Conservation (phyloP, 2,113 vertebrate genomes). For the Opisthocomus hoazin region DNA sequence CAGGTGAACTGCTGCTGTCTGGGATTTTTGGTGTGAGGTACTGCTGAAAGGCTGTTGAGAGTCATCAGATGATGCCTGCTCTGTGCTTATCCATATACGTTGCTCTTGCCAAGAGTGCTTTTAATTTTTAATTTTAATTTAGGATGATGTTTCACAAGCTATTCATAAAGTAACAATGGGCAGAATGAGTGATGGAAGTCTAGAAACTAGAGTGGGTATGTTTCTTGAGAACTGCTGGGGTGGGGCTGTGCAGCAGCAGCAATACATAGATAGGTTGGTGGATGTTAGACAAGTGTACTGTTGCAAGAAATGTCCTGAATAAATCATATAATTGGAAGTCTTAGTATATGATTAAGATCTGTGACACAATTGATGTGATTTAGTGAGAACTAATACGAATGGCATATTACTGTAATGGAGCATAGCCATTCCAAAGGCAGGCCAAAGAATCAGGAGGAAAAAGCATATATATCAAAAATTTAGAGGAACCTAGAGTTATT, state of each 20-base stretch:
- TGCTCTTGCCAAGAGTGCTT: not conserved
- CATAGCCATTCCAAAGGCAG: not conserved
- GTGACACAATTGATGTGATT: not conserved
- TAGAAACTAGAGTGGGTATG: not conserved
- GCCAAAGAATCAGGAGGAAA: not conserved
- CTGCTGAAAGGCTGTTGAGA: not conserved
- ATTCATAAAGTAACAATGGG: not conserved
- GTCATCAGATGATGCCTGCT: not conserved
- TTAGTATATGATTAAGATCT: not conserved
- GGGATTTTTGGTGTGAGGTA: not conserved
- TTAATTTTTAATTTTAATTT: not conserved
- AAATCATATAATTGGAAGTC: not conserved
- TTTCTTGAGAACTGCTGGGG: not conserved
- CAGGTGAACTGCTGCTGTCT: not conserved
- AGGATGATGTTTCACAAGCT: not conserved
- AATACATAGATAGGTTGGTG: not conserved
- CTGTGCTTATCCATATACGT: not conserved
- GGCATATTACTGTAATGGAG: not conserved
- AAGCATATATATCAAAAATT: rapidly evolving
- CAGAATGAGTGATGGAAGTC: not conserved
- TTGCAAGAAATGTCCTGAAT: not conserved
- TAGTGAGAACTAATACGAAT: not conserved
- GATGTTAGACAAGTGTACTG: not conserved
- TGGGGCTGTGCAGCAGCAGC: not conserved
- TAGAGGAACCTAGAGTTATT: not conserved